Conservation (phyloP, 2,888 invertebrate species). For the Pristionchus arcanus region DNA sequence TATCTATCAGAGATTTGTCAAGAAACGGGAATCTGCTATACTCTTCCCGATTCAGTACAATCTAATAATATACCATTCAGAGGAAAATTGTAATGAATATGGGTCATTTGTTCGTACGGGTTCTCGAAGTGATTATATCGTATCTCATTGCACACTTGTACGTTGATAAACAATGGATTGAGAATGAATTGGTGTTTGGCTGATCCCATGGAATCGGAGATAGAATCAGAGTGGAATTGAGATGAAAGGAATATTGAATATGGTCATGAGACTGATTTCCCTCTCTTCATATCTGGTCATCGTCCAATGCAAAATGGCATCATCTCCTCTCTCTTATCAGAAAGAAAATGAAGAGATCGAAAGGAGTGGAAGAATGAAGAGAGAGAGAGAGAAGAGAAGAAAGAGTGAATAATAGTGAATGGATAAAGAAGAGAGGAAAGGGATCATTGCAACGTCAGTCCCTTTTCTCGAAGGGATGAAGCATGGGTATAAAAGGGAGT, state of each 20-base stretch:
- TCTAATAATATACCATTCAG: constrained; percentile 27
- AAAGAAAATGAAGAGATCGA: constrained; percentile 25
- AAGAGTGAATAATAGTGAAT: not conserved
- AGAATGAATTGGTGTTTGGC: no score
- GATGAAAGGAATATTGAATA: not conserved
- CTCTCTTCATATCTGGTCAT: not conserved
- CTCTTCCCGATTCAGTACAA: constrained; percentile 13
- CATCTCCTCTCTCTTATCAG: constrained; percentile 41
- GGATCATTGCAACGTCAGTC: not conserved
- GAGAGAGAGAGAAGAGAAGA: not conserved
- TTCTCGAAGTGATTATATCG: not conserved
- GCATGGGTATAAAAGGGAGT: constrained; percentile 11
- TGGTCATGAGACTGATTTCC: not conserved
- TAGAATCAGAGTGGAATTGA: not conserved
- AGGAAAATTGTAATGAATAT: not conserved
- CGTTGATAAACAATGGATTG: no score
- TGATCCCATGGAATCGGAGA: not conserved
- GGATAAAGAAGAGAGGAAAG: not conserved
- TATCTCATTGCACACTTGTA: no score
- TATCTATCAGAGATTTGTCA: constrained; percentile 72
- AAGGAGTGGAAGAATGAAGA: not conserved
- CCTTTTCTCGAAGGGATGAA: constrained; percentile 21
- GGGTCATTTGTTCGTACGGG: not conserved
- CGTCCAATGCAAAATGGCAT: constrained; percentile 11
- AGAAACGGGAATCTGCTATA: constrained; percentile 74